Conservation (phyloP, 2,797 vertebrate species). For the Salmo trutta region DNA sequence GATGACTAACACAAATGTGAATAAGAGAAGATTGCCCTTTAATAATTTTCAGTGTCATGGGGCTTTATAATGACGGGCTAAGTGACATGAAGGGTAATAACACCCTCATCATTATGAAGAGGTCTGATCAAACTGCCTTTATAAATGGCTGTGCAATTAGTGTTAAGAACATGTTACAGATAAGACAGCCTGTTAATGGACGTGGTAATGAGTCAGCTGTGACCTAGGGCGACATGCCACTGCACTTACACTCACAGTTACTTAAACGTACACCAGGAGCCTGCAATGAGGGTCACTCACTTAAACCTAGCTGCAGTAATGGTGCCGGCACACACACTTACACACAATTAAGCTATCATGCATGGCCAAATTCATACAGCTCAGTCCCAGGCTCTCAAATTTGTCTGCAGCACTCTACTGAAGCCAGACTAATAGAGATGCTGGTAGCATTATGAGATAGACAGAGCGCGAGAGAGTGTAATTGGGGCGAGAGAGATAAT, state of each 20-base stretch:
- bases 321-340: too few species aligned
- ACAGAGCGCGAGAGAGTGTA: neutral
- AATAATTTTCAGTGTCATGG: constrained; percentile 28
- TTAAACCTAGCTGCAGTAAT: too few species aligned
- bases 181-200: constrained; percentile 33
- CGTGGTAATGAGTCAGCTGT: too few species aligned
- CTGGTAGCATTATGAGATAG: neutral
- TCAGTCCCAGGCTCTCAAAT: constrained; percentile 25
- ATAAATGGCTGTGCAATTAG: constrained; percentile 35
- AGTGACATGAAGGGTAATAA: constrained; percentile 4
- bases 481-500: neutral
- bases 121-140: constrained; percentile 22
- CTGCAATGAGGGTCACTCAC: too few species aligned
- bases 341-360: neutral
- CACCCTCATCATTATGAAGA: constrained; percentile 10
- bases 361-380: constrained; percentile 50
- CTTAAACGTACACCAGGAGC: too few species aligned
- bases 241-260: too few species aligned
- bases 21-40: neutral
- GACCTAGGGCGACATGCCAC: too few species aligned
- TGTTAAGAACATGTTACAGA: constrained; percentile 21
- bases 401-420: constrained; percentile 26
- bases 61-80: constrained; percentile 8
- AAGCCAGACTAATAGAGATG: constrained; percentile 39
- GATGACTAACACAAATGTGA: constrained; percentile 16